These are phyloP conservation scores for Drosophila subpulchrella DNA, from an alignment of 1,140 invertebrate genomes.

Conservation along the genomic window DNA sequence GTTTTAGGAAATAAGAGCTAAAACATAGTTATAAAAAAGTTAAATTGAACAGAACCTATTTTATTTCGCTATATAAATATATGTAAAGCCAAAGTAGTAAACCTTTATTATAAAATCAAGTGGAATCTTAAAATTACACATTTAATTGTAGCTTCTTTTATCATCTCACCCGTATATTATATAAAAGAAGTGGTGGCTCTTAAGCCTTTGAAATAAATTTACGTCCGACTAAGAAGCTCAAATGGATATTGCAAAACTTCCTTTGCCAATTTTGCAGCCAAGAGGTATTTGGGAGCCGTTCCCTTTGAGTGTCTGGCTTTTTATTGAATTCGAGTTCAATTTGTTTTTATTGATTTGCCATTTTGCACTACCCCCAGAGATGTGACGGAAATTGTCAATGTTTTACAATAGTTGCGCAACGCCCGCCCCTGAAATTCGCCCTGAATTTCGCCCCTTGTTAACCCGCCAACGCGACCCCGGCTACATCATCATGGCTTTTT, in stretches of 20 bases:
- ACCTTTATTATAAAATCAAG: too few relatives aligned
- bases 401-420: slow-evolving; percentile 78
- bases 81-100: too few relatives aligned
- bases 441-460: not conserved
- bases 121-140: not conserved
- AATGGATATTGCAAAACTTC: not conserved
- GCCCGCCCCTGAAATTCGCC: not conserved
- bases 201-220: not conserved
- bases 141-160: not conserved
- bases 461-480: slow-evolving; percentile 9
- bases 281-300: slow-evolving; percentile 21
- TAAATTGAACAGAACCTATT: too few relatives aligned
- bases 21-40: not conserved
- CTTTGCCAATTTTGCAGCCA: not conserved
- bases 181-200: not conserved
- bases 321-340: slow-evolving; percentile 84
- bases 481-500: slow-evolving; percentile 79
- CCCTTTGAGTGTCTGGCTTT: slow-evolving; percentile 46
- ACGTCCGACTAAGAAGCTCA: not conserved
- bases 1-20: too few relatives aligned
- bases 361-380: slow-evolving; percentile 79
- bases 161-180: not conserved
- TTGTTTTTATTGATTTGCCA: slow-evolving; percentile 84
- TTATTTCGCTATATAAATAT: too few relatives aligned
- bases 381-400: slow-evolving; percentile 84